Evolutionary conservation across 2,888 invertebrate genomes (phyloP), one percentile per base, ranked within the genome.

Genomic region (Doris montereyensis): DNA sequence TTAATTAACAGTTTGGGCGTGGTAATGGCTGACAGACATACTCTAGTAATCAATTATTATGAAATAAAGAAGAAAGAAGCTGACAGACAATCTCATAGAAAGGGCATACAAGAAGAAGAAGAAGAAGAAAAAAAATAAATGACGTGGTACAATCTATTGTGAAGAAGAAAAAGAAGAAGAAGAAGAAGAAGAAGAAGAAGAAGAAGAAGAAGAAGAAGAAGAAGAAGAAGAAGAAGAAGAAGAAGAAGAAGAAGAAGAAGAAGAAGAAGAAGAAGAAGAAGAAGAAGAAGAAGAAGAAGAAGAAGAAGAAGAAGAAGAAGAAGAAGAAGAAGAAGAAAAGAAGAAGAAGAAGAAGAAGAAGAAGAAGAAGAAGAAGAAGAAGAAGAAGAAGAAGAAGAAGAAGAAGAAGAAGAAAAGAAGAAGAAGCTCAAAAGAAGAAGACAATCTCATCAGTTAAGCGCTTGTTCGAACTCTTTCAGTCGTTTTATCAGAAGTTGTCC

Each of bases 291-390:
- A 30, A 41, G 10, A 34, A 65, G 26, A 3, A 35, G 65, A 10
- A 10, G 41, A 2, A 35, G 41, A 2, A 13, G 65, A 8, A 13
- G 24, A 13, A 35, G 35, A 58, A 34, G 75, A n/a, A 75, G 65
- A 8, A 65, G 65, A 21, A 35, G 35, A 21, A 65, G 35, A n/a
- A 3, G 35, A 34, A 58, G 24, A 24, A 32, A 32, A 71, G 62
- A 62, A 13, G 62, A 62, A 62, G 62, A 62, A 62, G 62, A 62
- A 62, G 62, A 62, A 62, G 62, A 62, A 62, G 62, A 62, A 62
- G 62, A 62, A 62, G 62, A 62, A 62, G 62, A 62, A 62, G 62
- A 62, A 62, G n/a, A 62, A 62, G n/a, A 62, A 62, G n/a, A 62
- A 62, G n/a, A 62, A 62, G n/a, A 62, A 62, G n/a, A 62, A 62